Evolutionary conservation across 1,140 invertebrate species (phyloP).

Genomic region (Andricus grossulariae): DNA sequence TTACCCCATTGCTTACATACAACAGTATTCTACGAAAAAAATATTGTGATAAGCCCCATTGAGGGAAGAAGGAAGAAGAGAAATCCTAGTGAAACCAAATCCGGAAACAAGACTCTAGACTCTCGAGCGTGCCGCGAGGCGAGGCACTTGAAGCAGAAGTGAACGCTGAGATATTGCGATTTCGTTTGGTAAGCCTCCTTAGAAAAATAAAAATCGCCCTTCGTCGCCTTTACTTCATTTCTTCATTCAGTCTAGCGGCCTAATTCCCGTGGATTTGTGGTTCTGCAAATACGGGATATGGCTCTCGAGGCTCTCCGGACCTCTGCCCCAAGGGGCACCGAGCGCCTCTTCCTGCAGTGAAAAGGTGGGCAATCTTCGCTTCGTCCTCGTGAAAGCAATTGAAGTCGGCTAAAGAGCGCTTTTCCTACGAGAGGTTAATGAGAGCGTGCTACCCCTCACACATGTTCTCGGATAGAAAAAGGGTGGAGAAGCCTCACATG

Average conservation of each 20-base stretch:
- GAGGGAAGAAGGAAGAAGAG: no score
- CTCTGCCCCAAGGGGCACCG: constrained; percentile 37
- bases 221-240: constrained; percentile 36
- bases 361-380: constrained; percentile 48
- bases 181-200: constrained; percentile 2
- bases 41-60: no score
- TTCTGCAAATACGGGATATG: constrained; percentile 52
- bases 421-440: constrained; percentile 55
- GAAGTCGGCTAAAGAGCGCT: constrained; percentile 54
- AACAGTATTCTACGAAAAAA: no score
- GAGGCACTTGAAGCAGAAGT: neutral
- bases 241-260: constrained; percentile 42
- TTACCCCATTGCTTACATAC: no score
- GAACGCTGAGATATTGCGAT: constrained; percentile 23
- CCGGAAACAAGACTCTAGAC: no score
- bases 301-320: constrained; percentile 38
- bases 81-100: neutral
- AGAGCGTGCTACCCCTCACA: constrained; percentile 46
- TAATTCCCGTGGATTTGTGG: constrained; percentile 54
- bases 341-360: constrained; percentile 40
- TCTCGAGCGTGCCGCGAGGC: neutral
- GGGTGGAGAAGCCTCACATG: constrained; percentile 9
- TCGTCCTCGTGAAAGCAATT: constrained; percentile 54
- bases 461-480: neutral
- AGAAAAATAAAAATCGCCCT: neutral